Percentiles rank a stretch among this genome's conserved stretches.
These are phyloP conservation scores for Ctenomys sociabilis DNA, from an alignment of 2,113 vertebrate genomes.

Conservation along the genomic window DNA sequence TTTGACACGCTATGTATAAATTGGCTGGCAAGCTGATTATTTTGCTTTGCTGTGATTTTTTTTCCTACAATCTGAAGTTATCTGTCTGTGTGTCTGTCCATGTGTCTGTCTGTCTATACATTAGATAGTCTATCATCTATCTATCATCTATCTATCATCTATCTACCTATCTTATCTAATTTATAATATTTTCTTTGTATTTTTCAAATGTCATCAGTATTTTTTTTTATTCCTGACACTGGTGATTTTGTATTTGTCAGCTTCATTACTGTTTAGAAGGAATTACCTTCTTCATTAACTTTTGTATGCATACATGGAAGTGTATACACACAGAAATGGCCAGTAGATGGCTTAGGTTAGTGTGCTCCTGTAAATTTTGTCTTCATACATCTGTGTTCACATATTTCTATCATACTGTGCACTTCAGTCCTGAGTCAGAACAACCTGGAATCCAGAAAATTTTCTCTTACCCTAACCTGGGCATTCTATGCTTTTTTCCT, in stretches of 20 bases:
- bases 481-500: background rate
- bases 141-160: background rate
- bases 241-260: background rate
- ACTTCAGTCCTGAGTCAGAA: background rate
- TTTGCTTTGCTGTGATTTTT: background rate
- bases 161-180: background rate
- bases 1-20: background rate
- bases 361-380: background rate
- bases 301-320: background rate
- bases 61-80: background rate
- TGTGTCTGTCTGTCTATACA: background rate
- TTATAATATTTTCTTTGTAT: background rate
- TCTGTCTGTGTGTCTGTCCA: background rate
- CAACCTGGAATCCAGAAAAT: background rate
- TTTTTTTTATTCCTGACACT: conserved; percentile 7
- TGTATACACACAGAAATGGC: background rate
- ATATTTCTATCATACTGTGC: background rate
- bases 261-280: background rate
- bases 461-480: too few species aligned
- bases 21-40: background rate
- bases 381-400: background rate
- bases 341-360: too few species aligned
- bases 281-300: background rate
- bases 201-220: background rate
- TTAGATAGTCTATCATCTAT: background rate